Conservation (phyloP, 1,140 invertebrate species). For the Bombus terrestris region DNA sequence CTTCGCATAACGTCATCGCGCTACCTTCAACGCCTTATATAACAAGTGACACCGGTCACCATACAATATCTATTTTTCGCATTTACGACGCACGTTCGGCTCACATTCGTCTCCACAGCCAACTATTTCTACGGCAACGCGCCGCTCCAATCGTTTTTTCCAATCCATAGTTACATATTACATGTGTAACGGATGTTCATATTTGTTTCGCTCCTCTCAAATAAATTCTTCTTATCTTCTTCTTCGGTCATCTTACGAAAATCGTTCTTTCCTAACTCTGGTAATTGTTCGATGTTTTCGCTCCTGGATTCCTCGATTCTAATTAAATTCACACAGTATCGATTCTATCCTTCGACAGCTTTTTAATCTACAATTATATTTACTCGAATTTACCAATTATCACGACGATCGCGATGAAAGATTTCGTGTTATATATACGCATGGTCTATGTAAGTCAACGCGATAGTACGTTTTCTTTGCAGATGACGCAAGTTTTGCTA, state of each 20-base stretch:
- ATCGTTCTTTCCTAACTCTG: background rate
- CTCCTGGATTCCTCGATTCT: background rate
- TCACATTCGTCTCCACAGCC: background rate
- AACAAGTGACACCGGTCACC: conserved; percentile 63
- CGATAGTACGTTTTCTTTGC: background rate
- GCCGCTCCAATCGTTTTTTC: background rate
- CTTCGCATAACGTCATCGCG: conserved; percentile 74
- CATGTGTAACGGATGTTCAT: rapidly evolving
- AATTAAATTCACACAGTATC: background rate
- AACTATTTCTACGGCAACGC: background rate
- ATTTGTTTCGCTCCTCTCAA: no score
- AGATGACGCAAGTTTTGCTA: background rate
- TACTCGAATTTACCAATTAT: background rate
- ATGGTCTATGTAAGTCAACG: background rate
- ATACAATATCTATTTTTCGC: conserved; percentile 54
- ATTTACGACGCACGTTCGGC: conserved; percentile 38
- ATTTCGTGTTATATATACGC: background rate
- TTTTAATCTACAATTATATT: background rate
- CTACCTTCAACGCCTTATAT: conserved; percentile 78
- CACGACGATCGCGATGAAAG: background rate
- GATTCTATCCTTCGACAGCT: no score
- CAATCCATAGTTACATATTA: background rate
- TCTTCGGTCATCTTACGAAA: background rate
- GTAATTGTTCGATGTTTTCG: background rate
- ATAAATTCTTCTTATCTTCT: no score